phyloP scores from a whole-genome alignment of 1,140 invertebrate species.

The Diplogasteroides magnus region DNA sequence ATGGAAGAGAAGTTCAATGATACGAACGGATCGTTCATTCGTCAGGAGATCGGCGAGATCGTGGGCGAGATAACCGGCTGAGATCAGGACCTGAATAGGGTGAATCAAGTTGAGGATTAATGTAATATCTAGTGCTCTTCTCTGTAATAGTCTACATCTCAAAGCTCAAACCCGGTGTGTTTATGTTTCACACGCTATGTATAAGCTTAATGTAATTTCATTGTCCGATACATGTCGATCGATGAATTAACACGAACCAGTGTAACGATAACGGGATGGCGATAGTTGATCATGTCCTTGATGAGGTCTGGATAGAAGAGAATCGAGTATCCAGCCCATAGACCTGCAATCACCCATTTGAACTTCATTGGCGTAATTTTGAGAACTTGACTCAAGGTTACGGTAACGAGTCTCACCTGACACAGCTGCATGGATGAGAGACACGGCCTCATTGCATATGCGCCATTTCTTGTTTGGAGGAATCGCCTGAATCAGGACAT shows the following conservation, averaged over 20 bases:
- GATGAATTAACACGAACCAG: slow-evolving; percentile 16
- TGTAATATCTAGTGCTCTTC: neutral
- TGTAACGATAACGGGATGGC: slow-evolving; percentile 20
- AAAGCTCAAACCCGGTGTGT: no score
- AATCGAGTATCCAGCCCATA: slow-evolving; percentile 34
- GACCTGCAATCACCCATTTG: no score
- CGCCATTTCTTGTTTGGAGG: slow-evolving; percentile 55
- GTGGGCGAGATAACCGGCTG: slow-evolving; percentile 48
- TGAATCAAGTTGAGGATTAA: neutral
- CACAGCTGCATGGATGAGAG: slow-evolving; percentile 50
- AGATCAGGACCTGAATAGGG: slow-evolving; percentile 45
- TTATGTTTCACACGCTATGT: no score
- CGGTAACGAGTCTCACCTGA: no score
- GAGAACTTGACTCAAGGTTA: slow-evolving; percentile 34
- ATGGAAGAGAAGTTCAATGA: slow-evolving; percentile 52
- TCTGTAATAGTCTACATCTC: slow-evolving; percentile 2
- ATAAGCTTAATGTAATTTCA: no score
- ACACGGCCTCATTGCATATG: slow-evolving; percentile 53
- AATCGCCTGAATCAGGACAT: slow-evolving; percentile 46
- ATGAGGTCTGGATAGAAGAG: slow-evolving; percentile 34
- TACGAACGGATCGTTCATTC: slow-evolving; percentile 49
- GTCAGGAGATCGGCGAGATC: slow-evolving; percentile 49
- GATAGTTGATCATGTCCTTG: slow-evolving; percentile 34
- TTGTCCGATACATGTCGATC: no score
- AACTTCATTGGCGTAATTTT: neutral